These are phyloP conservation scores for Deroplatys truncata DNA, from an alignment of 2,888 invertebrate species.

Conservation along the genomic window DNA sequence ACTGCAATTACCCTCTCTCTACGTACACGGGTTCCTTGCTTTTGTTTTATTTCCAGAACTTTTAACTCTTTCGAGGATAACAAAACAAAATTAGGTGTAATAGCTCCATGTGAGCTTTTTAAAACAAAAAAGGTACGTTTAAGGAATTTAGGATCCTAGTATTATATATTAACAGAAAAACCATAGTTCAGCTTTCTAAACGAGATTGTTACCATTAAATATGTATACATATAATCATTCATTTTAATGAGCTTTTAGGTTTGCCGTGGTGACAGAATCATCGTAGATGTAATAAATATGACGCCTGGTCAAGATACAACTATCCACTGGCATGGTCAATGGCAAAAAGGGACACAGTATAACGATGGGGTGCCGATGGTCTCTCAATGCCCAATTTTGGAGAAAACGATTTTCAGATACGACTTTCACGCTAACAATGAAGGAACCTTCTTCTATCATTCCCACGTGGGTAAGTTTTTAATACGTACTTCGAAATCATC, in stretches of 20 bases:
- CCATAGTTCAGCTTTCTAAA: no score
- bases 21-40: no score
- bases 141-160: background rate
- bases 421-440: constrained; percentile 35
- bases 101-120: no score
- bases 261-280: constrained; percentile 41
- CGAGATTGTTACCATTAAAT: background rate
- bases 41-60: no score
- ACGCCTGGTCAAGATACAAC: constrained; percentile 40
- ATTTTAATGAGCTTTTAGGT: constrained; percentile 35
- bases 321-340: constrained; percentile 51
- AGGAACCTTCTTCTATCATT: constrained; percentile 42
- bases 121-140: no score
- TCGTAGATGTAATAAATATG: constrained; percentile 42
- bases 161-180: background rate
- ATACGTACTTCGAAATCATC: background rate
- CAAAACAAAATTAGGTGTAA: no score
- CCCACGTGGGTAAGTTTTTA: constrained; percentile 36
- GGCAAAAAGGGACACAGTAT: constrained; percentile 38
- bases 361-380: constrained; percentile 47
- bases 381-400: constrained; percentile 44
- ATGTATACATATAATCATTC: background rate
- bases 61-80: no score
- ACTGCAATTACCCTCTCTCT: no score
- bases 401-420: constrained; percentile 40